These are phyloP conservation scores for Eurypyga helias DNA, from an alignment of 2,113 vertebrate species.

Conservation along the genomic window DNA sequence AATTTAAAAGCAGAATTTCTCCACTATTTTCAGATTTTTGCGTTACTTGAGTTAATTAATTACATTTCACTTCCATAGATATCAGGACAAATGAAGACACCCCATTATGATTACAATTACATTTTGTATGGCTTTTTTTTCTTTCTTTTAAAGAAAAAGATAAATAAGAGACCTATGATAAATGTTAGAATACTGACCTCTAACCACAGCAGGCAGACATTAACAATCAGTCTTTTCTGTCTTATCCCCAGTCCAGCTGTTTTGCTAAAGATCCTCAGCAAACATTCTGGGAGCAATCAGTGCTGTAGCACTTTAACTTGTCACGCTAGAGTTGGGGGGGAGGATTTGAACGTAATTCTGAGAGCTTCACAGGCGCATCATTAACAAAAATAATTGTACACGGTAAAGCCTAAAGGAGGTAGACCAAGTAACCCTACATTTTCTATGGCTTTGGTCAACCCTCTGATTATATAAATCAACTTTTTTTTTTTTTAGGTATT, in stretches of 20 bases:
- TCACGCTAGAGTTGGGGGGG: background rate
- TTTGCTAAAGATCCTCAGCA: background rate
- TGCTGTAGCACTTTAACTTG: background rate
- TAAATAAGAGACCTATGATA: background rate
- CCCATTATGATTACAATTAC: background rate
- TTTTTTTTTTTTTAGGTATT: background rate
- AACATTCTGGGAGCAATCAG: background rate
- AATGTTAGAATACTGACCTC: background rate
- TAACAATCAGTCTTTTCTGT: background rate
- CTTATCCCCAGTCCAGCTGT: background rate
- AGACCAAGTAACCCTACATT: background rate
- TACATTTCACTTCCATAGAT: background rate
- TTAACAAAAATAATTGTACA: background rate
- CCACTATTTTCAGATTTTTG: background rate
- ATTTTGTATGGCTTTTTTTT: background rate
- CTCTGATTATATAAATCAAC: background rate
- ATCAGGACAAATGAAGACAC: background rate
- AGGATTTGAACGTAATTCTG: background rate
- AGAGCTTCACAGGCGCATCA: background rate
- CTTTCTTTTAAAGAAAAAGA: background rate
- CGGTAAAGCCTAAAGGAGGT: background rate
- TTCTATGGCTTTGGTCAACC: background rate
- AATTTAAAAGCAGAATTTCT: background rate
- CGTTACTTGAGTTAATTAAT: background rate
- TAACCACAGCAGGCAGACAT: background rate